phyloP scores from a whole-genome alignment of 2,797 vertebrate species.

The Sebastes flavidus region DNA sequence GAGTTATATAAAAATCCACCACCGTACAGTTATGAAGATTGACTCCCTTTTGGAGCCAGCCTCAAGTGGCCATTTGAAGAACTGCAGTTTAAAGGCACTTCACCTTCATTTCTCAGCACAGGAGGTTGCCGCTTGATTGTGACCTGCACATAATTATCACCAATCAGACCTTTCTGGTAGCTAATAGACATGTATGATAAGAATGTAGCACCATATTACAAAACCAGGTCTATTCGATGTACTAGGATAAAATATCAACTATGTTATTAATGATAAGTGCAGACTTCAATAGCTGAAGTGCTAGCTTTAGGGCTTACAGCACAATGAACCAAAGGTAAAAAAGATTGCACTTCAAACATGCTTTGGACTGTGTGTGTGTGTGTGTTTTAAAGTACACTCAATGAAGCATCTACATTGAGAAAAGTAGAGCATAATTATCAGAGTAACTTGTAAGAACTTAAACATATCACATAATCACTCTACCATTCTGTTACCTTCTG shows the following conservation, averaged over 20 bases:
- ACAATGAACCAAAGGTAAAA: neutral
- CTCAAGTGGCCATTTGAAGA: too few species aligned
- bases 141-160: neutral
- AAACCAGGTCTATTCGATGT: neutral
- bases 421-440: conserved; percentile 1
- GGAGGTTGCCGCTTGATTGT: neutral
- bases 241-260: neutral
- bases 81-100: too few species aligned
- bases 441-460: conserved; percentile 1
- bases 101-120: too few species aligned
- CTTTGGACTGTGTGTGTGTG: neutral
- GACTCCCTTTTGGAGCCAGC: too few species aligned
- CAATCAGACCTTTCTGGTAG: neutral
- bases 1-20: too few species aligned
- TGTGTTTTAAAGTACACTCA: neutral
- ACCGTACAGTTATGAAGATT: too few species aligned
- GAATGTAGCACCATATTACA: neutral
- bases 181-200: neutral
- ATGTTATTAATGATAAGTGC: neutral
- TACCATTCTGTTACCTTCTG: conserved; percentile 7
- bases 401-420: neutral
- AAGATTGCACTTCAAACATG: neutral
- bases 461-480: conserved; percentile 10
- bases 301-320: neutral
- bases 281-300: neutral